Evolutionary conservation across 92 coral and sea anemone genomes (phyloP).

Genomic region (Zoanthus solanderi): DNA sequence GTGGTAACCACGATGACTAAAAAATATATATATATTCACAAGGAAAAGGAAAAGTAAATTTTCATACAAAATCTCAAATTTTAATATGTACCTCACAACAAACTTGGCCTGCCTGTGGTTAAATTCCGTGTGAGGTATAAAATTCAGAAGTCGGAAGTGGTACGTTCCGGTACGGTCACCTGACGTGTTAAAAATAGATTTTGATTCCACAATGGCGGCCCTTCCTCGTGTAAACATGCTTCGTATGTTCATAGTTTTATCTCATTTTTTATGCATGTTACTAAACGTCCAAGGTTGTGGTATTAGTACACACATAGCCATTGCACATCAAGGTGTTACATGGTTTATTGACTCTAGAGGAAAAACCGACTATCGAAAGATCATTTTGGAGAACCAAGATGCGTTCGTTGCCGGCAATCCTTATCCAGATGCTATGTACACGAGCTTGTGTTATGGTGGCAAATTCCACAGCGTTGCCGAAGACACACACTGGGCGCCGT

Average conservation of each 20-base stretch:
- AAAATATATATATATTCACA: too few species aligned
- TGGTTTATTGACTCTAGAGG: slow-evolving; percentile 83
- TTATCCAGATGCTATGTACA: slow-evolving; percentile 94
- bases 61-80: too few species aligned
- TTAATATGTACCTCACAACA: too few species aligned
- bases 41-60: too few species aligned
- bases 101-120: too few species aligned
- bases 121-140: too few species aligned
- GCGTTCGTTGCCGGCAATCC: slow-evolving; percentile 94
- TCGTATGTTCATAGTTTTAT: neutral
- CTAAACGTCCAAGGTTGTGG: slow-evolving; percentile 69
- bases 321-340: slow-evolving; percentile 88
- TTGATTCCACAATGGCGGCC: slow-evolving; percentile 8
- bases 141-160: too few species aligned
- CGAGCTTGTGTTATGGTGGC: slow-evolving; percentile 84
- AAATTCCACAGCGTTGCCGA: slow-evolving; percentile 82
- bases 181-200: too few species aligned
- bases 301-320: slow-evolving; percentile 92
- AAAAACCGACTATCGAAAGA: slow-evolving; percentile 79
- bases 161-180: too few species aligned
- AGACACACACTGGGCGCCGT: slow-evolving; percentile 98
- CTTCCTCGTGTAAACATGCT: neutral
- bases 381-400: slow-evolving; percentile 82
- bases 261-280: neutral
- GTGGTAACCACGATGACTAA: too few species aligned